phyloP scores from a whole-genome alignment of 2,113 vertebrate genomes.

The Boulengeromyrus knoepffleri region DNA sequence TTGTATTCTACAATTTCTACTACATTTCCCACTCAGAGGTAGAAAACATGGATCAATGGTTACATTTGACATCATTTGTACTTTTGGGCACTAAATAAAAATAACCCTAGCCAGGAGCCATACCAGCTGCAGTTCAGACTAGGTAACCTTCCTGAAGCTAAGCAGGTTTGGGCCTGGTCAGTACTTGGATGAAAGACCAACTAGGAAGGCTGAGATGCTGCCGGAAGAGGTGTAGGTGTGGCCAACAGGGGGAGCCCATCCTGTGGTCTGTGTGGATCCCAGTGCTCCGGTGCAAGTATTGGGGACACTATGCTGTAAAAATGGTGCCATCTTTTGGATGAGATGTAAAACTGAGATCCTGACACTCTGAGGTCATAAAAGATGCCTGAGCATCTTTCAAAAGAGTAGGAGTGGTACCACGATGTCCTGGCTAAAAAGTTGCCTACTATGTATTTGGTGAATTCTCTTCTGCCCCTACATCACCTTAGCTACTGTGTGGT shows the following conservation, averaged over 20 bases:
- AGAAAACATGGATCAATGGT: background rate
- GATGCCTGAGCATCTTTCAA: background rate
- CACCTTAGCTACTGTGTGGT: background rate
- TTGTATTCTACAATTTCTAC: background rate
- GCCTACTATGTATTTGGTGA: background rate
- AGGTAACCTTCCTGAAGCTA: background rate
- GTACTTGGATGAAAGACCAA: too few relatives aligned
- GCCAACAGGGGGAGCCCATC: background rate
- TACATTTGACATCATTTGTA: background rate
- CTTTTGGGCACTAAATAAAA: background rate
- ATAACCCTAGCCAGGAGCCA: background rate
- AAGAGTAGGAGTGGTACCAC: background rate
- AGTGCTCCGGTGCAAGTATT: background rate
- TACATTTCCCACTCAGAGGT: background rate
- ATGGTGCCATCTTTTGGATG: background rate
- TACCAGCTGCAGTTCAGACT: background rate
- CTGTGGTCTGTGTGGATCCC: background rate
- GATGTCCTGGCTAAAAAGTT: background rate
- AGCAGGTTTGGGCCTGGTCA: background rate
- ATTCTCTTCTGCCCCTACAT: background rate
- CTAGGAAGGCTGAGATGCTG: background rate
- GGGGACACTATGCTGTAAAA: background rate
- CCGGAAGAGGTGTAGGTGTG: background rate
- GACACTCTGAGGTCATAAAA: background rate
- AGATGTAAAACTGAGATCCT: background rate